Evolutionary conservation across 2,888 invertebrate species (phyloP).

Genomic region (Idaea dimidiata): DNA sequence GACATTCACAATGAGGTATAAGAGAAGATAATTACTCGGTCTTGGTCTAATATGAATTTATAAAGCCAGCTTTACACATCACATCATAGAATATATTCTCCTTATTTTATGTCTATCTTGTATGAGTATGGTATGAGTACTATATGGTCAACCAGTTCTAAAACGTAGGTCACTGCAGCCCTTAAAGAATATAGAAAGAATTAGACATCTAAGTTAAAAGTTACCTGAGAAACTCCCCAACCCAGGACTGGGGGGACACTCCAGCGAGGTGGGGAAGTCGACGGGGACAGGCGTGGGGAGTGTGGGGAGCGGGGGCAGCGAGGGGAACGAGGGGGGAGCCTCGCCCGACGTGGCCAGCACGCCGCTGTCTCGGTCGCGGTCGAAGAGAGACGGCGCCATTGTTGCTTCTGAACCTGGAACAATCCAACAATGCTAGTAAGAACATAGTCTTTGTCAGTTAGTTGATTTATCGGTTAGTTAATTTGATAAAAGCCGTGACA

Average conservation of each 20-base stretch:
- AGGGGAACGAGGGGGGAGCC: constrained; percentile 39
- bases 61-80: too few relatives aligned
- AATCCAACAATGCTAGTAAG: not conserved
- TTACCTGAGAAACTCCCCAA: constrained; percentile 55
- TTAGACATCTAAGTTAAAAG: not conserved
- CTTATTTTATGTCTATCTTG: too few relatives aligned
- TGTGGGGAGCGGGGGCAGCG: constrained; percentile 8
- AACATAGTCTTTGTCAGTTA: too few relatives aligned
- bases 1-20: not conserved
- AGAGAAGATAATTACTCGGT: too few relatives aligned
- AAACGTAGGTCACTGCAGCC: too few relatives aligned
- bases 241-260: constrained; percentile 54
- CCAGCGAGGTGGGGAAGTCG: constrained; percentile 38
- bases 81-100: too few relatives aligned
- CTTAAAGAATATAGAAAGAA: too few relatives aligned
- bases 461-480: too few relatives aligned
- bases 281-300: constrained; percentile 20
- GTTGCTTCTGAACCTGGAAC: constrained; percentile 65
- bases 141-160: too few relatives aligned
- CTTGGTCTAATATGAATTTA: too few relatives aligned
- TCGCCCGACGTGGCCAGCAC: constrained; percentile 62
- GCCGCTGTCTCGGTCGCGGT: constrained; percentile 66
- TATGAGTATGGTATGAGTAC: too few relatives aligned
- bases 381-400: constrained; percentile 68
- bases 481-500: too few relatives aligned